Conservation (phyloP, 2,113 vertebrate species). For the Rhabdornis inornatus region DNA sequence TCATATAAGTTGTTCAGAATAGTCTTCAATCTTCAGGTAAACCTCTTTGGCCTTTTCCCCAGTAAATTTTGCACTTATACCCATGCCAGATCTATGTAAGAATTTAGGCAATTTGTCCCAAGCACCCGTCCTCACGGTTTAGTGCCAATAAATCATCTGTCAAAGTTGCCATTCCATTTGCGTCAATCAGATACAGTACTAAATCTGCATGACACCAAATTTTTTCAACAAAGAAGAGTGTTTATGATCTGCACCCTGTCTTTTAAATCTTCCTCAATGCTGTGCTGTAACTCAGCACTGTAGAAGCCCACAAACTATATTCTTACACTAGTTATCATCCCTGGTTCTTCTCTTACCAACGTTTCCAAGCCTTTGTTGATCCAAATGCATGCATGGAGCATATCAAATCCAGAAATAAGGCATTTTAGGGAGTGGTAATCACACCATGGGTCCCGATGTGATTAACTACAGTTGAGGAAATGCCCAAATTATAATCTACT, state of each 20-base stretch:
- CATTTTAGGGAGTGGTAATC: not conserved
- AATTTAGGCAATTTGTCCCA: not conserved
- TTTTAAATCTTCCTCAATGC: not conserved
- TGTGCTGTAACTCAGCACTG: not conserved
- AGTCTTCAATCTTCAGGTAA: not conserved
- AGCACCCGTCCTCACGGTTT: not conserved
- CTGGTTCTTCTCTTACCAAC: not conserved
- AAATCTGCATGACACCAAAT: not conserved
- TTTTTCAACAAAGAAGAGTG: not conserved
- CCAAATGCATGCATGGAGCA: not conserved
- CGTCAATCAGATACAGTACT: not conserved
- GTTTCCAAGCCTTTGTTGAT: not conserved
- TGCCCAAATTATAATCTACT: not conserved
- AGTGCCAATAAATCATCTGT: not conserved
- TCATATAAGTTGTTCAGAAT: not conserved
- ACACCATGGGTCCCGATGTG: rapidly evolving
- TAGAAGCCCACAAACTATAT: not conserved
- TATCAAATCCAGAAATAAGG: not conserved
- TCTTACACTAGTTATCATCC: not conserved
- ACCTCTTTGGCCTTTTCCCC: not conserved
- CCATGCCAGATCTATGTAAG: not conserved
- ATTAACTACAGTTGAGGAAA: not conserved
- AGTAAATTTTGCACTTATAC: not conserved
- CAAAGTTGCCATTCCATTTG: not conserved
- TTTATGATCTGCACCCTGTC: not conserved